Evolutionary conservation across 2,888 invertebrate species (phyloP), one percentile per base, ranked within the genome.

Genomic region (Tinea semifulvella): DNA sequence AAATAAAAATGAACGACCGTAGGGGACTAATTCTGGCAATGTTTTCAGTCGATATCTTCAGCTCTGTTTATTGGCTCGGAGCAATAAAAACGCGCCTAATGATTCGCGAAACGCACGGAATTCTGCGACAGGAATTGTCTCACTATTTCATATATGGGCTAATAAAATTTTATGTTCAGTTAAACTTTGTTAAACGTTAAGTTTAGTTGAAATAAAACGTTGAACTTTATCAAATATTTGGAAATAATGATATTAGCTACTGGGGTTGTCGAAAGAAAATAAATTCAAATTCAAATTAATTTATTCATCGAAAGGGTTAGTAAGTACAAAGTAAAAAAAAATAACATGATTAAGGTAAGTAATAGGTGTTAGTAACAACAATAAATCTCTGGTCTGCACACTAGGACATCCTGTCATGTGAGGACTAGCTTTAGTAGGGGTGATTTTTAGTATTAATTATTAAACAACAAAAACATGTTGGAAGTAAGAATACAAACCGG

Each of bases 151-250:
- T 79, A 77, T 74, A 75, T 70, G 74, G 72, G 68, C 73, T 66
- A 73, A 79, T 80, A 80, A 80, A 79, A 76, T 76, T 77, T 80
- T 79, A 80, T 79, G 72, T 68, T 57, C 70, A 74, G 75, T 77
- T 77, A 69, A 75, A 76, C 65, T 77, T 70, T 63, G 68, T 76
- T 79, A 76, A 79, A 73, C 61, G 72, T 54, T 61, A 57, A 58
- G 57, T 58, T 57, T 63, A 56, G 52, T 52, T 47, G 52, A 22
- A 40, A 40, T 11, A 40, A 18, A 40, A 40, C 3, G 11, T 11
- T 2, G 20, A 22, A 40, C 22, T 40, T 36, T 36, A 18, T 16
- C 13, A n/a, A 2, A 36, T 17, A 36, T 36, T 36, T 18, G 18
- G 18, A 18, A 36, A 36, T 17, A 36, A 31, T 31, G 13, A 14